These are phyloP conservation scores for Lepus europaeus DNA, from an alignment of 2,113 vertebrate genomes.

Conservation along the genomic window DNA sequence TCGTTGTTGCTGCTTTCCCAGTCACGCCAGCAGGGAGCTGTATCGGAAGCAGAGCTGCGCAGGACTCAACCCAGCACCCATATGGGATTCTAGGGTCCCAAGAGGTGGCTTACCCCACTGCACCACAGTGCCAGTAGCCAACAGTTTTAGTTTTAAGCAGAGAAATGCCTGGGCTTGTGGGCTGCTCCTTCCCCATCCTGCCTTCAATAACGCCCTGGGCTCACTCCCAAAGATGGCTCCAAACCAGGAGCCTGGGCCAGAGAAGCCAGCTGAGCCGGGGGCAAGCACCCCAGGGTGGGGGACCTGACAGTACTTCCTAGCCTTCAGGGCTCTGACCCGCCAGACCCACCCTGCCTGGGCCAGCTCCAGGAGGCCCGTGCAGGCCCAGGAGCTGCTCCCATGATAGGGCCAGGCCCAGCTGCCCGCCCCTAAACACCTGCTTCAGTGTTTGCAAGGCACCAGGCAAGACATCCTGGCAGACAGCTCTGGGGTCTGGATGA, in stretches of 20 bases:
- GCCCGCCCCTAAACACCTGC: fast-evolving
- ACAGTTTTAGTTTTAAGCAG: not conserved
- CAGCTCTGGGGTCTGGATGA: not conserved
- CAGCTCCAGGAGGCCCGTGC: not conserved
- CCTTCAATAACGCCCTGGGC: not conserved
- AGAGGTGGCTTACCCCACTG: no score
- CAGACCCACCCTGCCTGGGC: no score
- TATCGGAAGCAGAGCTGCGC: no score
- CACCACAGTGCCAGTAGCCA: no score
- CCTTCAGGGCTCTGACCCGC: fast-evolving
- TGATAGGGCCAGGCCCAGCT: no score
- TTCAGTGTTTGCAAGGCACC: not conserved
- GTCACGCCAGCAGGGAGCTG: no score
- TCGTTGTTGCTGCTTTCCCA: no score
- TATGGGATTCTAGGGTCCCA: no score
- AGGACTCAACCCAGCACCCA: no score
- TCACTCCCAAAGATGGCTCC: not conserved
- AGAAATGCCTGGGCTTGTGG: no score
- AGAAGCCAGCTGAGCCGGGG: fast-evolving
- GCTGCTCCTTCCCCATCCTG: not conserved
- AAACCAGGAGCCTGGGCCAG: not conserved
- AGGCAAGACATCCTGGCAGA: not conserved
- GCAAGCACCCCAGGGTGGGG: no score
- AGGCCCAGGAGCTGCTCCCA: not conserved
- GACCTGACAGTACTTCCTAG: not conserved